Evolutionary conservation across 2,888 invertebrate species (phyloP).

Genomic region (Mesopsocus fuscifrons): DNA sequence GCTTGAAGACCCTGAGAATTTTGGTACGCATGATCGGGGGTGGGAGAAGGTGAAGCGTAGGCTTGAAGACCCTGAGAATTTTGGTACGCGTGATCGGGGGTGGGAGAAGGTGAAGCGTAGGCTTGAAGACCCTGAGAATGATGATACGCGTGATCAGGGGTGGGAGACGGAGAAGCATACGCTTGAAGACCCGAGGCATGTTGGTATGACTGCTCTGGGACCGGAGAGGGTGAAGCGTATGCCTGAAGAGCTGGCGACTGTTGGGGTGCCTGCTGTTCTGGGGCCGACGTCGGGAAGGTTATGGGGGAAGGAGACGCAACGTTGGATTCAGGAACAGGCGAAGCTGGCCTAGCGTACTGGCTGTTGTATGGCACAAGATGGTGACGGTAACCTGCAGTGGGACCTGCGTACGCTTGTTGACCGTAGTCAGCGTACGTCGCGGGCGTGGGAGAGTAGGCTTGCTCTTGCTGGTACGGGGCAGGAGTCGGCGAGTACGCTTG

Average conservation of each 20-base stretch:
- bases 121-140: neutral
- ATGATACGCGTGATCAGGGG: neutral
- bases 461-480: neutral
- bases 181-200: neutral
- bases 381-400: too few species aligned
- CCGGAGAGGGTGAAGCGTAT: too few species aligned
- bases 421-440: neutral
- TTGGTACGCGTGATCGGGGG: neutral
- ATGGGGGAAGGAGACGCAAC: neutral
- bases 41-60: neutral
- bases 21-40: neutral
- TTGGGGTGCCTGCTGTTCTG: neutral
- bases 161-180: too few species aligned
- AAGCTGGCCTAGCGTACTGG: too few species aligned
- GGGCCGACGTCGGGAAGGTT: neutral
- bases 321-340: too few species aligned
- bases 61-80: neutral
- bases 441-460: neutral
- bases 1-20: too few species aligned
- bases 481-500: neutral
- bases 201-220: neutral
- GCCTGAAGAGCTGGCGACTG: neutral
- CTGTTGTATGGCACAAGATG: too few species aligned
- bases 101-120: too few species aligned
- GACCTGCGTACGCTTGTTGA: neutral